Conservation (phyloP, 2,797 vertebrate genomes). For the Aplochiton taeniatus region DNA sequence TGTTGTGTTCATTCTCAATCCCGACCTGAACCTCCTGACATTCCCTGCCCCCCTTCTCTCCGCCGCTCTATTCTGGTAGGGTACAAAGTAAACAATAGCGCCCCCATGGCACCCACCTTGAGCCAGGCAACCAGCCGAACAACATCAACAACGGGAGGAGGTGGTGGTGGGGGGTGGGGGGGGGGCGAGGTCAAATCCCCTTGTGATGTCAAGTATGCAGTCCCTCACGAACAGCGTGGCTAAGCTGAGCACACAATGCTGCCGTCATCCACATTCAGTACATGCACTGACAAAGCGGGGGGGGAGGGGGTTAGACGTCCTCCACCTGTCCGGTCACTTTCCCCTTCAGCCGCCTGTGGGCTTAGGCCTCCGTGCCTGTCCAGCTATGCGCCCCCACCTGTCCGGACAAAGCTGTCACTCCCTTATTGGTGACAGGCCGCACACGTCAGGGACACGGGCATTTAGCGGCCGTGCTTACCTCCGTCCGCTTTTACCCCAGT, state of each 20-base stretch:
- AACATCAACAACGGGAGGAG: background rate
- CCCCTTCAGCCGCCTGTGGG: constrained; percentile 36
- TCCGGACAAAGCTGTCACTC: too few relatives aligned
- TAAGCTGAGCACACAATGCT: constrained; percentile 1
- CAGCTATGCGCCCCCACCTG: background rate
- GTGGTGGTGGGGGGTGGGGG: background rate
- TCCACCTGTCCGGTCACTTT: constrained; percentile 48
- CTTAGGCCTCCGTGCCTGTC: background rate
- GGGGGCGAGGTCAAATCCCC: background rate
- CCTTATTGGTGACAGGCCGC: too few relatives aligned
- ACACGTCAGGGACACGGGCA: too few relatives aligned
- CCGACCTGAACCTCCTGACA: constrained; percentile 3
- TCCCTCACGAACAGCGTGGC: constrained; percentile 3
- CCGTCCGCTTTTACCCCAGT: constrained; percentile 27
- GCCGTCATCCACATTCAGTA: background rate
- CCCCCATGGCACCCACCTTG: constrained; percentile 9
- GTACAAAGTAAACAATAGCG: constrained; percentile 15
- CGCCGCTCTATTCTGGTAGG: background rate
- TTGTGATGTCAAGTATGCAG: constrained; percentile 18
- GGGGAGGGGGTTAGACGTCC: constrained; percentile 34
- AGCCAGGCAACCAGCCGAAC: constrained; percentile 6
- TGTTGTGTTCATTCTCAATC: constrained; percentile 42
- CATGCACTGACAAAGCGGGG: constrained; percentile 29
- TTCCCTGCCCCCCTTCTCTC: background rate
- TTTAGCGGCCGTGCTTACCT: background rate